Conservation (phyloP, 2,113 vertebrate species). For the Ictalurus furcatus region DNA sequence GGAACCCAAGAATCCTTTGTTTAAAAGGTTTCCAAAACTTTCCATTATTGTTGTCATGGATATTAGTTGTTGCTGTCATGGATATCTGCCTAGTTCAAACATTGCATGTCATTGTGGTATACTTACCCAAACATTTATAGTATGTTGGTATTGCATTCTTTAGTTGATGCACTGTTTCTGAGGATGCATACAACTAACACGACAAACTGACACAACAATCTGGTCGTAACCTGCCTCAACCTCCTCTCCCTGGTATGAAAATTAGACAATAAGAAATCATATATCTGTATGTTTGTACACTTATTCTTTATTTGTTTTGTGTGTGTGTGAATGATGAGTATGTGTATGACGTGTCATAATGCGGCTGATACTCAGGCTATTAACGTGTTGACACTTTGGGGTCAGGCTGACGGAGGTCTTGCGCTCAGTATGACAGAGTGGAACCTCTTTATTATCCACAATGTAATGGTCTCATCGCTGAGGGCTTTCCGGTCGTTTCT, state of each 20-base stretch:
- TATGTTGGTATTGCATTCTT: background rate
- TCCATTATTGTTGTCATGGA: background rate
- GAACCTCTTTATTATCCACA: constrained; percentile 80
- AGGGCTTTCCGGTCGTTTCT: constrained; percentile 62
- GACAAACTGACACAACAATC: background rate
- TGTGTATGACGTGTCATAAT: constrained; percentile 67
- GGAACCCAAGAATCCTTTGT: background rate
- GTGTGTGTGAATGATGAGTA: constrained; percentile 63
- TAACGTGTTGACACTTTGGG: constrained; percentile 83
- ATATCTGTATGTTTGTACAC: constrained; percentile 9
- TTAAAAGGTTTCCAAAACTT: background rate
- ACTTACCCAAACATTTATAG: background rate
- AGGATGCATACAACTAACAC: background rate
- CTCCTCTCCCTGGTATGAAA: background rate
- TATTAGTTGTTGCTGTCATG: background rate
- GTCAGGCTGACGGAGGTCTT: constrained; percentile 77
- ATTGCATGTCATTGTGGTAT: background rate
- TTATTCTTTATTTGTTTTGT: constrained; percentile 18
- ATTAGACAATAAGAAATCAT: background rate
- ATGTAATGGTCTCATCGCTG: constrained; percentile 76
- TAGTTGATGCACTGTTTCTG: too few species aligned
- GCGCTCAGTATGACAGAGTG: constrained; percentile 80
- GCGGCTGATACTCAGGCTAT: constrained; percentile 75
- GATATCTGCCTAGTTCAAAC: background rate
- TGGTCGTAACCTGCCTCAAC: background rate